Percentiles rank a stretch among this genome's conserved stretches.
Evolutionary conservation across 1,140 invertebrate genomes (phyloP).

Genomic region (Pseudobourletiella spinata): DNA sequence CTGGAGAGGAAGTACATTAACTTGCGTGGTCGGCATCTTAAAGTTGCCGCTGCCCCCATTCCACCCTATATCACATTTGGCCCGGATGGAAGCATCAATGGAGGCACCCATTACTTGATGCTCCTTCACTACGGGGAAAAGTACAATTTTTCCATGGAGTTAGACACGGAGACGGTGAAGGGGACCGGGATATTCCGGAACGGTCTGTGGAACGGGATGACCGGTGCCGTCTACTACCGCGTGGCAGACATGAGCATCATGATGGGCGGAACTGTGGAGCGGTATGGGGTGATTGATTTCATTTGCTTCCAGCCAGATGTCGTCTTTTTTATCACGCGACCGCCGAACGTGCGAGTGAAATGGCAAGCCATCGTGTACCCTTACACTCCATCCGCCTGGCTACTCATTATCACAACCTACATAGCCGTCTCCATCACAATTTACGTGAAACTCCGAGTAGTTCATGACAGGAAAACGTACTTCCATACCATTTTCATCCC

Average conservation of each 20-base stretch:
- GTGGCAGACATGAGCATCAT: slow-evolving; percentile 20
- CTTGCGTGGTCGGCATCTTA: slow-evolving; percentile 13
- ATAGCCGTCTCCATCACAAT: background rate
- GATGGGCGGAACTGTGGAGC: slow-evolving; percentile 11
- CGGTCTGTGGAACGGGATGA: slow-evolving; percentile 23
- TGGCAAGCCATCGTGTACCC: slow-evolving; percentile 23
- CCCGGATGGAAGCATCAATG: background rate
- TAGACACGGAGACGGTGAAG: slow-evolving; percentile 9
- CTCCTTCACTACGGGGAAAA: background rate
- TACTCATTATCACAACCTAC: slow-evolving; percentile 4
- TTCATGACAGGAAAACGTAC: background rate
- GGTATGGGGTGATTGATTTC: slow-evolving; percentile 23
- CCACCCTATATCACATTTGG: slow-evolving; percentile 17
- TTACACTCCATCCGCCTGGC: slow-evolving; percentile 13
- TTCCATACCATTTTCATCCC: slow-evolving; percentile 19
- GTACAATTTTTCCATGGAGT: slow-evolving; percentile 21
- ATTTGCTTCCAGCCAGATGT: slow-evolving; percentile 18
- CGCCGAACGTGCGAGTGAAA: slow-evolving; percentile 3
- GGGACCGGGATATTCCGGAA: slow-evolving; percentile 17
- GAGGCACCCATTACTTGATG: slow-evolving; percentile 28
- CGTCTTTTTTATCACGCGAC: slow-evolving; percentile 20
- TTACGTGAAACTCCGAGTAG: background rate
- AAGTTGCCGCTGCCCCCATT: slow-evolving; percentile 19
- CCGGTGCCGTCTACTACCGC: slow-evolving; percentile 18
- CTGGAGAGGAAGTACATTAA: background rate